Evolutionary conservation across 2,888 invertebrate genomes (phyloP).

Genomic region (Epinotia brunnichana): DNA sequence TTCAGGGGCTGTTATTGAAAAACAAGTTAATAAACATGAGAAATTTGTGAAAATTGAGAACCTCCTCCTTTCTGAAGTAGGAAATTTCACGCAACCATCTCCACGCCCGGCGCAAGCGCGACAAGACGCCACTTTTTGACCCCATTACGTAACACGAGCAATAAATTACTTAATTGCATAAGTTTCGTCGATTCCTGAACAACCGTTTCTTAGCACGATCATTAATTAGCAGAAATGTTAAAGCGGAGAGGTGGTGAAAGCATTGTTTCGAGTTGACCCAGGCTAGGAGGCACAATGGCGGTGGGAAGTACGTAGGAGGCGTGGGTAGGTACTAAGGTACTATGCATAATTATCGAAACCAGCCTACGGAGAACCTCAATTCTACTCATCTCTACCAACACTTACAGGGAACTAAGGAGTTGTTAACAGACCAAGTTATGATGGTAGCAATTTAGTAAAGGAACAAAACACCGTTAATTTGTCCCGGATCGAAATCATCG

Average conservation of each 20-base stretch:
- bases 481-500: constrained; percentile 58
- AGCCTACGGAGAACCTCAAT: constrained; percentile 52
- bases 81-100: not conserved
- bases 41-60: too few species aligned
- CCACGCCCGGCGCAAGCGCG: not conserved
- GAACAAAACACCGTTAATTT: constrained; percentile 62
- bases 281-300: constrained; percentile 53
- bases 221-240: constrained; percentile 72
- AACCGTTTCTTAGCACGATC: constrained; percentile 55
- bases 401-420: constrained; percentile 6
- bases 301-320: constrained; percentile 70
- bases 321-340: constrained; percentile 56
- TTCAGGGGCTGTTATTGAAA: too few species aligned
- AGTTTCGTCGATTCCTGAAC: constrained; percentile 48
- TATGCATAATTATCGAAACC: constrained; percentile 64
- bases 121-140: constrained; percentile 9
- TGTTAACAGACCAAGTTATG: constrained; percentile 47
- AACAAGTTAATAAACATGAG: too few species aligned
- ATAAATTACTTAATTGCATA: constrained; percentile 45
- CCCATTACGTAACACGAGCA: constrained; percentile 32
- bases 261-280: constrained; percentile 65
- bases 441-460: constrained; percentile 49
- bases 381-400: constrained; percentile 22
- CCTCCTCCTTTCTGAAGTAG: too few species aligned
- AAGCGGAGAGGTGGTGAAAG: constrained; percentile 66